Conservation (phyloP, 2,113 vertebrate genomes). For the Aix galericulata region DNA sequence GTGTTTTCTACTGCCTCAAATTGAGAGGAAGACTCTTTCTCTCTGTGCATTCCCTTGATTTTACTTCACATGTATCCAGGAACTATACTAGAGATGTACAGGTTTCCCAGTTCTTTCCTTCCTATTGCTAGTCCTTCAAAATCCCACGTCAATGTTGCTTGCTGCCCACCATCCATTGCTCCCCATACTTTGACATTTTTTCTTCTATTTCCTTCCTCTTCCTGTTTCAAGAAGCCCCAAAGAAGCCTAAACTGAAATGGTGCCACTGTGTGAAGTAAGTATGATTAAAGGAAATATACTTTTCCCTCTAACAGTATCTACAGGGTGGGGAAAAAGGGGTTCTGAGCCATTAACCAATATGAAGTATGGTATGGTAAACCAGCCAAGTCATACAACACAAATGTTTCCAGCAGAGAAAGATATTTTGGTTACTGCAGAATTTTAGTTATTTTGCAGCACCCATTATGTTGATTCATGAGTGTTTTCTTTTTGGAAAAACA, state of each 20-base stretch:
- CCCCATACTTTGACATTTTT: neutral
- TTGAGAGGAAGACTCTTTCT: neutral
- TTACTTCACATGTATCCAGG: neutral
- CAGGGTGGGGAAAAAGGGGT: fast-evolving
- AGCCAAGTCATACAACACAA: neutral
- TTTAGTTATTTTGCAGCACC: neutral
- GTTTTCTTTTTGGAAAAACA: neutral
- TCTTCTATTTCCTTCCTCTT: neutral
- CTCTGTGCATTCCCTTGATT: neutral
- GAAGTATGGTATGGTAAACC: neutral
- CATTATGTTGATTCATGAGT: neutral
- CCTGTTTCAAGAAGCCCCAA: neutral
- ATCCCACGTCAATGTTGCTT: neutral
- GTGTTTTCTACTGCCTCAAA: neutral
- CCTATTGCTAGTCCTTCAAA: neutral
- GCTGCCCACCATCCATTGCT: neutral
- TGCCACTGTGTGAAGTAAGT: neutral
- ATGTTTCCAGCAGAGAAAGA: neutral
- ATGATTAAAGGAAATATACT: neutral
- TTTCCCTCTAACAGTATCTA: neutral
- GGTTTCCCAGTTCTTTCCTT: neutral
- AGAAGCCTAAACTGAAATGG: neutral
- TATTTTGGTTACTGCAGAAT: neutral
- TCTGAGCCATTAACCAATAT: neutral
- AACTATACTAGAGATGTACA: neutral